Evolutionary conservation across 2,888 invertebrate species (phyloP), one percentile per base, ranked within the genome.

Genomic region (Alsophila aescularia): DNA sequence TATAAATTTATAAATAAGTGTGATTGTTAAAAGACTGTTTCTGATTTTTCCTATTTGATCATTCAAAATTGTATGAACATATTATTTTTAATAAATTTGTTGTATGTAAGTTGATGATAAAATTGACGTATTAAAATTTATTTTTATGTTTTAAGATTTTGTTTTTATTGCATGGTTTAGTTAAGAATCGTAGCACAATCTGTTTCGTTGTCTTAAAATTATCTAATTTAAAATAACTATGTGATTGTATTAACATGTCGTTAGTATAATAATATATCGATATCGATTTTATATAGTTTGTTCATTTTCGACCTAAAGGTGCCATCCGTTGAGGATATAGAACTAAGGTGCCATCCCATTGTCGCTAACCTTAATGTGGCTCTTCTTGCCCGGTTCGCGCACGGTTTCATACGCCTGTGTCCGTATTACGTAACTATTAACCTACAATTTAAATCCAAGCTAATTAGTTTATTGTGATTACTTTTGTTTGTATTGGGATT

Each of bases 1-100:
- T 24, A 24, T 5, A 8, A 24, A 41, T 35, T 15, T 45, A 31
- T 41, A 44, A 21, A 39, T 32, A 47, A 15, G 62, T 45, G 72
- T 73, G 70, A 71, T 70, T 69, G 54, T 48, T 48, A 62, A 58
- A 67, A 75, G 73, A 71, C 73, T 75, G 71, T 60, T 63, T 43
- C 47, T 18, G 12, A 39, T 59, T 52, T 58, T 40, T 40, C 27
- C 36, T 16, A 32, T n/a, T 60, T 39, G 21, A 51, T n/a, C n/a
- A n/a, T 52, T 58, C 27, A 31, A 52, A 49, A 49, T 49, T 50
- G 18, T 48, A 12, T 16, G 51, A 13, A 29, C 29, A 7, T 45
- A 14, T 49, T 40, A 15, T 24, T 16, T 36, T 52, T 37, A 24
- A 13, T 41, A 32, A 21, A 42, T 8, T 47, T 39, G 15, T 34